Evolutionary conservation across 2,888 invertebrate genomes (phyloP).

Genomic region (Schizotus pectinicornis): DNA sequence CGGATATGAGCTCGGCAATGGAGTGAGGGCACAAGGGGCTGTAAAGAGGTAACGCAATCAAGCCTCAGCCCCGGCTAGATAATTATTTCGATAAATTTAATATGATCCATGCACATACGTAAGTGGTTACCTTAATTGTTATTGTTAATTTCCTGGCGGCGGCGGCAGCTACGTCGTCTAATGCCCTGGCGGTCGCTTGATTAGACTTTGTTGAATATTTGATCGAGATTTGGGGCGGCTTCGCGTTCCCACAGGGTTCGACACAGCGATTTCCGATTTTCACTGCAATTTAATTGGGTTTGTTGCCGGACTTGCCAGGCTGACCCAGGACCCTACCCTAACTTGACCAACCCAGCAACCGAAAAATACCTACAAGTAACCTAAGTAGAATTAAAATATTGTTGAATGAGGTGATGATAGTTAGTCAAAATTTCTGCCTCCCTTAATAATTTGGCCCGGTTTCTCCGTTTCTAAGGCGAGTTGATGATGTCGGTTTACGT

Average conservation of each 20-base stretch:
- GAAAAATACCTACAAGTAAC: too few species aligned
- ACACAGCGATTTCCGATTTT: conserved; percentile 8
- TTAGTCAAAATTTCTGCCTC: too few species aligned
- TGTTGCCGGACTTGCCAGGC: background rate
- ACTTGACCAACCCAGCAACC: too few species aligned
- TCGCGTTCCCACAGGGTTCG: conserved; percentile 9
- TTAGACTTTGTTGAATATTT: conserved; percentile 41
- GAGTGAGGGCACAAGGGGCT: conserved; percentile 29
- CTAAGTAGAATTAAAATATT: too few species aligned
- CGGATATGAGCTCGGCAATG: conserved; percentile 50
- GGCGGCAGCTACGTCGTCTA: conserved; percentile 20
- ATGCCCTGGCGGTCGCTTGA: conserved; percentile 27
- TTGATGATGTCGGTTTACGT: too few species aligned
- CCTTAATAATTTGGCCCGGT: background rate
- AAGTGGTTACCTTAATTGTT: conserved; percentile 56
- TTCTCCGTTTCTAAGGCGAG: too few species aligned
- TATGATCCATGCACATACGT: conserved; percentile 55
- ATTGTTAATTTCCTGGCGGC: conserved; percentile 55
- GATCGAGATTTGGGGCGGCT: conserved; percentile 14
- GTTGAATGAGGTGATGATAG: too few species aligned
- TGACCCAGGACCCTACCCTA: too few species aligned
- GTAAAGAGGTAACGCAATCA: conserved; percentile 48
- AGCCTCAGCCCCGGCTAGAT: conserved; percentile 50
- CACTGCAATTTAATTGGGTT: conserved; percentile 14
- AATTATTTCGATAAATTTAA: conserved; percentile 59